phyloP scores from a whole-genome alignment of 2,797 vertebrate genomes.

The Acipenser oxyrinchus region DNA sequence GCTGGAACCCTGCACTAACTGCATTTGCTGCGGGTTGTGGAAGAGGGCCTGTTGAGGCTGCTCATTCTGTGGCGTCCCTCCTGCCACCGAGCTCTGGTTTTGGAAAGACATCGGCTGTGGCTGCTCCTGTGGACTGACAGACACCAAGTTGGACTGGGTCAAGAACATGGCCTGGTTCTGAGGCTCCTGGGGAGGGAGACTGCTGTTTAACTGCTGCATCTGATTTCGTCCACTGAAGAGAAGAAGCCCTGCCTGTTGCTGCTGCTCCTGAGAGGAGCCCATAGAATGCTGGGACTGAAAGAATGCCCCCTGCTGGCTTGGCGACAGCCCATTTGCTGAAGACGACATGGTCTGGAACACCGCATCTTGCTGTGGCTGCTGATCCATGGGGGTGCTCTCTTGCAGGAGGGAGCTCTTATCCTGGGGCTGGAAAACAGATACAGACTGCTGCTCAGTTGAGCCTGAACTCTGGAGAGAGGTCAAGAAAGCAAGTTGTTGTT shows the following conservation, averaged over 20 bases:
- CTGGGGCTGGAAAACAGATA: constrained; percentile 76
- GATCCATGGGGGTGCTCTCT: constrained; percentile 62
- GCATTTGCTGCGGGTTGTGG: constrained; percentile 87
- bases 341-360: constrained; percentile 59
- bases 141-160: constrained; percentile 68
- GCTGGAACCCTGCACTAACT: constrained; percentile 70
- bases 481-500: constrained; percentile 69
- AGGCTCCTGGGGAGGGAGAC: constrained; percentile 70
- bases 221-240: constrained; percentile 71
- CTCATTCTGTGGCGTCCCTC: constrained; percentile 63
- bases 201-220: constrained; percentile 64
- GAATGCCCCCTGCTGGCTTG: constrained; percentile 58
- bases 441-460: constrained; percentile 68
- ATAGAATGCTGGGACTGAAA: constrained; percentile 75
- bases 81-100: constrained; percentile 70
- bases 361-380: constrained; percentile 49
- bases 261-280: constrained; percentile 61
- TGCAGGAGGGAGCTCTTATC: constrained; percentile 79
- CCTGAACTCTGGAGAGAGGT: constrained; percentile 72
- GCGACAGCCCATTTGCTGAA: constrained; percentile 48
- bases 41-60: constrained; percentile 76
- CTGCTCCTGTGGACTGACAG: constrained; percentile 74
- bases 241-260: constrained; percentile 55
- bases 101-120: constrained; percentile 87
- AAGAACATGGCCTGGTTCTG: constrained; percentile 78